Percentiles rank a stretch among this genome's conserved stretches.
Evolutionary conservation across 2,797 vertebrate genomes (phyloP).

Genomic region (Scolopax rusticola): DNA sequence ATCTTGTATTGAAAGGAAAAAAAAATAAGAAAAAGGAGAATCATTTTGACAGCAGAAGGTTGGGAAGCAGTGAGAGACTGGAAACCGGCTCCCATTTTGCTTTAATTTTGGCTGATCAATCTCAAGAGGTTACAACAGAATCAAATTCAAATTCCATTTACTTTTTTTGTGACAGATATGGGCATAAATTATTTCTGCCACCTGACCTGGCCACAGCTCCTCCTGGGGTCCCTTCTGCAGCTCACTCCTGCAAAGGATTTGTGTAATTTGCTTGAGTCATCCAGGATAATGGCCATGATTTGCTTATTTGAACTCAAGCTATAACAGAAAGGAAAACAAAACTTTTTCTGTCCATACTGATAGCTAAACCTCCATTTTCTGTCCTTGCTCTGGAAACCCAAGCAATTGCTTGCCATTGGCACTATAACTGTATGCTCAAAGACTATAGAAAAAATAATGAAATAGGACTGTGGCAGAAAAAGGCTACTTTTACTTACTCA

Average conservation of each 20-base stretch:
- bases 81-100: not conserved
- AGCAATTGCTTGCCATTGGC: not conserved
- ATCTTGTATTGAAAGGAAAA: not conserved
- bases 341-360: not conserved
- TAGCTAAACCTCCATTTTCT: not conserved
- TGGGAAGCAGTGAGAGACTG: not conserved
- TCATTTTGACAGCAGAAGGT: conserved; percentile 42
- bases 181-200: not conserved
- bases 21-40: not conserved
- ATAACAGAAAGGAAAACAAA: not conserved
- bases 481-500: not conserved
- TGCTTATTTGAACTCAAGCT: not conserved
- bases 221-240: not conserved
- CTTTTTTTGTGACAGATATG: not conserved
- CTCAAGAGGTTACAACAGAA: not conserved
- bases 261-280: not conserved
- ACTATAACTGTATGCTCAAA: not conserved
- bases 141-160: conserved; percentile 25
- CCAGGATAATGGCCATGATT: not conserved
- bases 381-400: not conserved
- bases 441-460: not conserved
- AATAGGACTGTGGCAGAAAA: not conserved
- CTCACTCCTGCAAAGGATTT: not conserved
- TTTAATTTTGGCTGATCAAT: conserved; percentile 20
- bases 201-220: not conserved